phyloP scores from a whole-genome alignment of 92 coral and sea anemone genomes.

The Isaurus tuberculatus region DNA sequence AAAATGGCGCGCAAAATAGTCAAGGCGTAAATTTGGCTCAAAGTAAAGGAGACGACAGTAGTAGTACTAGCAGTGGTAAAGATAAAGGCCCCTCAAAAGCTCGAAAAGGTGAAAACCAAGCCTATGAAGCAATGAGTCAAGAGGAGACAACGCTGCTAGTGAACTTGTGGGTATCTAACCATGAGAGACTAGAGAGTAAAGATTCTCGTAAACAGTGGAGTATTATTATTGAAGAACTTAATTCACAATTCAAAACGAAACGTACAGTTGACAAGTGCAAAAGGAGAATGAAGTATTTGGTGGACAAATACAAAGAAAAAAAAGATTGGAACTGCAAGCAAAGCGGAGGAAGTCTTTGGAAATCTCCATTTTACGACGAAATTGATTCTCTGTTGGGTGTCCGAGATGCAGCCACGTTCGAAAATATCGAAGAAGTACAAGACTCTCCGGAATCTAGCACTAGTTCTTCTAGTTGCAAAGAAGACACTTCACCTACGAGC shows the following conservation, averaged over 20 bases:
- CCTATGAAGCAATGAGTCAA: constrained; percentile 46
- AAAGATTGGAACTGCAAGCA: neutral
- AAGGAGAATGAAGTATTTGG: neutral
- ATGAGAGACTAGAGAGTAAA: constrained; percentile 39
- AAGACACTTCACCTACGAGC: no score
- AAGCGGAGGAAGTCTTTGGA: neutral
- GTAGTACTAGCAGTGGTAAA: no score
- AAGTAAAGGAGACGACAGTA: no score
- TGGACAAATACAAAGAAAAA: neutral
- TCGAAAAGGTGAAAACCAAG: constrained; percentile 47
- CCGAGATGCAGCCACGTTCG: no score
- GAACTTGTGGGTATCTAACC: constrained; percentile 33
- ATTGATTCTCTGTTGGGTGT: no score
- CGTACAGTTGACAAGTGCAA: constrained; percentile 18
- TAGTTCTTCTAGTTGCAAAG: no score
- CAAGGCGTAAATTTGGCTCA: no score
- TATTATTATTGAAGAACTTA: constrained; percentile 33
- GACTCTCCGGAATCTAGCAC: no score
- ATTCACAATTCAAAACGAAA: constrained; percentile 21
- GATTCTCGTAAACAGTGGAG: constrained; percentile 23
- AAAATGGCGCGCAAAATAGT: no score
- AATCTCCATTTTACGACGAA: no score
- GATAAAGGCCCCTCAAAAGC: no score
- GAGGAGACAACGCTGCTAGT: constrained; percentile 49
- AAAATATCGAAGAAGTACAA: no score